Evolutionary conservation across 2,113 vertebrate genomes (phyloP), one percentile per base, ranked within the genome.

Genomic region (Toxotes jaculatrix): DNA sequence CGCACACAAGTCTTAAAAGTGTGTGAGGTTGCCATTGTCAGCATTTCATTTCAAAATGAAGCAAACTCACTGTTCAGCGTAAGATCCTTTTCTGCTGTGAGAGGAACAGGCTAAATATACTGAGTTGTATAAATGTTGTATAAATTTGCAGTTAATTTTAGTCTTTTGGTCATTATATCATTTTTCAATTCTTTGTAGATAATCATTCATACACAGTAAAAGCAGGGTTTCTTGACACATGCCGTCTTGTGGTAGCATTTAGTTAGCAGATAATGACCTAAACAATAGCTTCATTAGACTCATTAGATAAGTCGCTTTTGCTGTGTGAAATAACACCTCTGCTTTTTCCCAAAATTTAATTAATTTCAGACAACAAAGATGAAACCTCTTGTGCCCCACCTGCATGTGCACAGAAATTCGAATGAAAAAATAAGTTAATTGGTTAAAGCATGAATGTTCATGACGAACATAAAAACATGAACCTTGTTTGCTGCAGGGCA

Each of bases 21-120:
- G 55, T 1, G 53, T 43, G 49, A 60, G 56, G n/a, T 17, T 40
- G 53, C 43, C 16, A 8, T 23, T 66, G 68, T 80, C 75, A 53
- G 84, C 16, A 1, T 42, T 77, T 66, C 5, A 59, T 71, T 80
- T 70, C 5, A 59, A 23, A 55, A 56, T 7, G 16, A 71, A 45
- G 31, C 56, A 32, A 56, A 40, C 7, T 65, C 32, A 21, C 55
- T 67, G 19, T 19, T 32, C 36, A 59, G 36, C 31, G 31, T 19
- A 21, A 60, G 61, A 7, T 47, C 21, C 17, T 49, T 66, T 73
- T 59, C 49, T 51, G 55, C 59, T 65, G 45, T 74, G 27, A 11
- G 14, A n/a, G 16, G 51, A 51, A 43, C 40, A 21, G 21, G 14
- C 23, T 23, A 5, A 27, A 43, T 51, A 49, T 68, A 31, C 13